Conservation (phyloP, 2,797 vertebrate genomes). For the Sus cebifrons region DNA sequence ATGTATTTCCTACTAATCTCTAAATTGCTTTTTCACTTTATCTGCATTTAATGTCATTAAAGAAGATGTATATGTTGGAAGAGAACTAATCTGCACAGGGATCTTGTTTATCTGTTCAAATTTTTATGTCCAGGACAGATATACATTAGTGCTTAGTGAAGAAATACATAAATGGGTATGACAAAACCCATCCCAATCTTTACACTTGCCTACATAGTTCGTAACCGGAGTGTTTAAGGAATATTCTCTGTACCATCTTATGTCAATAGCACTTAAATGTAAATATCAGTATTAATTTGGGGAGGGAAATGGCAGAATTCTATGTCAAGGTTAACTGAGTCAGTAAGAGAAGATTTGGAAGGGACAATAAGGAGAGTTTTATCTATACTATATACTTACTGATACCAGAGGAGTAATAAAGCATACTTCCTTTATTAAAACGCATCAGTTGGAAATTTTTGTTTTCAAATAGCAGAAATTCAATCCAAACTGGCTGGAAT, state of each 20-base stretch:
- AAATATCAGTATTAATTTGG: not conserved
- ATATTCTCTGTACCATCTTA: not conserved
- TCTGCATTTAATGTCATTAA: not conserved
- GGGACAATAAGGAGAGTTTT: not conserved
- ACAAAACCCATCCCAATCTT: not conserved
- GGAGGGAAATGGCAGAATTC: not conserved
- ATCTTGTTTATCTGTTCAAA: not conserved
- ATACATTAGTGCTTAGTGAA: not conserved
- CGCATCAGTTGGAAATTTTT: not conserved
- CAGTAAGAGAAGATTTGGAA: not conserved
- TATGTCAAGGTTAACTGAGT: not conserved
- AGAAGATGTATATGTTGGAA: not conserved
- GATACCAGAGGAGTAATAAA: not conserved
- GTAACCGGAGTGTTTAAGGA: not conserved
- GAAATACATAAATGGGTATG: conserved; percentile 25
- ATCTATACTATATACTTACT: not conserved
- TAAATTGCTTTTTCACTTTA: not conserved
- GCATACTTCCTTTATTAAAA: not conserved
- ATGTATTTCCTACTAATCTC: not conserved
- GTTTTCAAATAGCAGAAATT: not conserved
- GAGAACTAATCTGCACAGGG: not conserved
- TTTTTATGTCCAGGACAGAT: not conserved
- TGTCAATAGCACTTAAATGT: not conserved
- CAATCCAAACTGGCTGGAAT: not conserved
- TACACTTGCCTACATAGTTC: not conserved